Percentiles rank a stretch among this genome's conserved stretches.
phyloP scores from a whole-genome alignment of 2,113 vertebrate genomes.

The Pandion haliaetus region DNA sequence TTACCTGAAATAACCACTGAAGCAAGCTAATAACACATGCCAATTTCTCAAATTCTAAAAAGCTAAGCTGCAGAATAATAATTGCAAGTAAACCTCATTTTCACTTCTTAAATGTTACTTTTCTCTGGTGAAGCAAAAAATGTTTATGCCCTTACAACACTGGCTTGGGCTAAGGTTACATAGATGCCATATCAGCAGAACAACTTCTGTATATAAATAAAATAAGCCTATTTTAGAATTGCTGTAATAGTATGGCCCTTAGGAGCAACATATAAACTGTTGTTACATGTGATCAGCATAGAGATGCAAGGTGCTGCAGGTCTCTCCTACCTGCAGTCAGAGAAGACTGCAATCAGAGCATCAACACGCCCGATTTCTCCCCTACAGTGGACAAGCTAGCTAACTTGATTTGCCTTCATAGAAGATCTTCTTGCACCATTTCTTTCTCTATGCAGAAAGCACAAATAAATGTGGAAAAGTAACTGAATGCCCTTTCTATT shows the following conservation, averaged over 20 bases:
- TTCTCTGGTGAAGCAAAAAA: background rate
- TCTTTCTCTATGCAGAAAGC: background rate
- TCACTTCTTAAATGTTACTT: background rate
- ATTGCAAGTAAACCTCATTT: background rate
- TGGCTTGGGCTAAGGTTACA: background rate
- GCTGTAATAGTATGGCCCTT: background rate
- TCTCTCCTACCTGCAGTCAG: background rate
- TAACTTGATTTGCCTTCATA: background rate
- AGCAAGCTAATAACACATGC: background rate
- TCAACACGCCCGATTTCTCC: background rate
- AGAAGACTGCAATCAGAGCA: background rate
- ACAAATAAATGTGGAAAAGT: background rate
- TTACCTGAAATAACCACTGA: background rate
- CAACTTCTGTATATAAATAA: background rate
- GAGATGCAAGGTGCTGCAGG: background rate
- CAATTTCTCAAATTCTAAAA: background rate
- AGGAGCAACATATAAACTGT: background rate
- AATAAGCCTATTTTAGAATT: background rate
- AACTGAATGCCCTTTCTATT: background rate
- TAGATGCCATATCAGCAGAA: background rate
- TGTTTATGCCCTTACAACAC: background rate
- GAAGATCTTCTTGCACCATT: background rate
- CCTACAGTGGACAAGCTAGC: accelerated
- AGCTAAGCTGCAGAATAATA: background rate
- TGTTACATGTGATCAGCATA: background rate